Evolutionary conservation across 2,797 vertebrate species (phyloP), one percentile per base, ranked within the genome.

Genomic region (Hybognathus amarus): DNA sequence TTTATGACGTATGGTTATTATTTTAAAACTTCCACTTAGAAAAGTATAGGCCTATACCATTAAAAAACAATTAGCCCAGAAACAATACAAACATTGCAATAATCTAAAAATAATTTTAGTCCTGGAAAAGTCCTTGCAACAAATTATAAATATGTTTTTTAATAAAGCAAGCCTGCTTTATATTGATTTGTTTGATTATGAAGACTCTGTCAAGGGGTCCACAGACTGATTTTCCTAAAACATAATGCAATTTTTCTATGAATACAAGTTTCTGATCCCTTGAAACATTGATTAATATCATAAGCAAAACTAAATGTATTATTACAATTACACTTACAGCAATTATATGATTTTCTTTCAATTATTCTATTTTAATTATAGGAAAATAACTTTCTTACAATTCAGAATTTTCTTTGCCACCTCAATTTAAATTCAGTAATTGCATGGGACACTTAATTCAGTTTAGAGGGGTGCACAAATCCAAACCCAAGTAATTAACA

Each of bases 331-430:
- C 20, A 22, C 8, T 22, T 54, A n/a, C 22, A n/a, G 20, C 20
- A n/a, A 4, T 56, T 24, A 24, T 24, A 59, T 61, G 0, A 6
- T 27, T 61, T 24, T 59, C 10, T 24, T 59, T 59, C 56, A 59
- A 12, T 59, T 24, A 13, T 24, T 59, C 11, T n/a, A 59, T 59
- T 73, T 33, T 47, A 70, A 70, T 70, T 70, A 70, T 27, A 70
- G 45, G 5, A 47, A 61, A 27, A 13, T 27, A 33, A 33, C 17
- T 71, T 70, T 27, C 45, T 70, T 18, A n/a, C 8, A 45, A 45
- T 45, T 42, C 10, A 5, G 8, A 5, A n/a, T 27, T 13, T 9
- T 47, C 7, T 47, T 47, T 71, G 24, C 24, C 24, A 71, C 69
- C n/a, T 47, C 42, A 47, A 47, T 47, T 47, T 71, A 20, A 71